Evolutionary conservation across 2,113 vertebrate genomes (phyloP).

Genomic region (Corynorhinus townsendii): DNA sequence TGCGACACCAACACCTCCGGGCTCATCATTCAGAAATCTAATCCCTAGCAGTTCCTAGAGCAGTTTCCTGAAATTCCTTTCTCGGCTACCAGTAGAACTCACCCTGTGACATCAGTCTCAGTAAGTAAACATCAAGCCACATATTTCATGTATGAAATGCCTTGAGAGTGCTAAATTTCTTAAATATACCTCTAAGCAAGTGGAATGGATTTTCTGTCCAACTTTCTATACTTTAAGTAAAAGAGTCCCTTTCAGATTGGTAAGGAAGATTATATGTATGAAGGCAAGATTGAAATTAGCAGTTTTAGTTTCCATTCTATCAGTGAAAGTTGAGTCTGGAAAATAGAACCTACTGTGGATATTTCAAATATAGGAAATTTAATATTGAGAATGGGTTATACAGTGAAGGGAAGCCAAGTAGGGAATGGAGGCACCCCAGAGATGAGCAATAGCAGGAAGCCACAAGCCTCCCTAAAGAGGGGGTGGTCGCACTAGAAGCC

Average conservation of each 20-base stretch:
- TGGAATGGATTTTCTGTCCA: conserved; percentile 12
- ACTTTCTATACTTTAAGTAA: conserved; percentile 12
- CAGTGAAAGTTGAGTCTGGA: not conserved
- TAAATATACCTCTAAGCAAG: conserved; percentile 22
- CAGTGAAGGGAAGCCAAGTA: not conserved
- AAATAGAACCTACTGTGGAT: conserved; percentile 24
- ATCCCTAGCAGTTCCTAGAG: conserved; percentile 41
- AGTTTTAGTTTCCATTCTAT: conserved; percentile 46
- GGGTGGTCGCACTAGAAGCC: not conserved
- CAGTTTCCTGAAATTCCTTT: conserved; percentile 52
- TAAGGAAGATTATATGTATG: conserved; percentile 27
- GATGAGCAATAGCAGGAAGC: not conserved
- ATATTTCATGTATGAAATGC: conserved; percentile 42
- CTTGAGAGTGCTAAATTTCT: not conserved
- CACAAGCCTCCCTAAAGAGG: not conserved
- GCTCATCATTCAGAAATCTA: conserved; percentile 56
- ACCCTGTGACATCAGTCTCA: conserved; percentile 40
- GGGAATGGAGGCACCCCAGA: not conserved
- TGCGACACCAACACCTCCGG: not conserved
- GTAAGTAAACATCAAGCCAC: conserved; percentile 46
- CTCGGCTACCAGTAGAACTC: not conserved
- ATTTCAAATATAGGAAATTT: conserved; percentile 1
- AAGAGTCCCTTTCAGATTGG: conserved; percentile 15
- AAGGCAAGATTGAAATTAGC: not conserved
- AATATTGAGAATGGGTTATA: not conserved